Evolutionary conservation across 92 coral and sea anemone genomes (phyloP), one percentile per base, ranked within the genome.

Genomic region (Pocillopora grandis): DNA sequence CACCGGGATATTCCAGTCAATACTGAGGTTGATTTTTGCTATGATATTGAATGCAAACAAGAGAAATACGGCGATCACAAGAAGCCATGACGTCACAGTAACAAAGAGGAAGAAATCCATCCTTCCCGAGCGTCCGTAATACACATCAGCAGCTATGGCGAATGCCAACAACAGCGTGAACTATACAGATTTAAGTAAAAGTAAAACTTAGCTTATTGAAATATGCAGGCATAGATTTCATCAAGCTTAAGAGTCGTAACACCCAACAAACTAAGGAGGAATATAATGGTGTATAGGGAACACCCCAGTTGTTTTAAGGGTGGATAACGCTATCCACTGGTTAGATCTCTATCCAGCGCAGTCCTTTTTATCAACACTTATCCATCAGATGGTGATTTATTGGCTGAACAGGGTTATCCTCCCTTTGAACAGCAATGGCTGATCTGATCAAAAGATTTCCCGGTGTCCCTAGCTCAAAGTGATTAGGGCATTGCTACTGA

Each of bases 71-170:
- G 80, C 85, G 49, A 94, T 94, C 13, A 94, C 95, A 72, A 92
- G 65, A 10, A 95, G 85, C 98, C 98, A 95, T 19, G 94, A 76
- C 27, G 95, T 92, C n/a, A 95, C 81, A 10, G 98, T 94, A 16
- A 90, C 98, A 85, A 95, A 95, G 66, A 91, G 93, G 75, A 95
- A 95, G 83, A 95, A 95, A 75, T 90, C 85, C 84, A 90, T 94
- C 72, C 92, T 76, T 16, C 94, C 94, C 62, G 84, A 23, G 14
- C 5, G 13, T 9, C 5, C 35, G 6, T 69, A 67, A 12, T 48
- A 9, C 1, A 5, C 5, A 76, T 70, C 68, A 20, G 67, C 76
- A 11, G 76, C 84, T 27, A 80, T 11, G 15, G 84, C 62, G n/a
- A 80, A 80, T 19, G 84, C 84, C 12, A 80, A 10, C 84, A 80